Conservation (phyloP, 2,888 invertebrate genomes). For the Vandiemenella viatica region DNA sequence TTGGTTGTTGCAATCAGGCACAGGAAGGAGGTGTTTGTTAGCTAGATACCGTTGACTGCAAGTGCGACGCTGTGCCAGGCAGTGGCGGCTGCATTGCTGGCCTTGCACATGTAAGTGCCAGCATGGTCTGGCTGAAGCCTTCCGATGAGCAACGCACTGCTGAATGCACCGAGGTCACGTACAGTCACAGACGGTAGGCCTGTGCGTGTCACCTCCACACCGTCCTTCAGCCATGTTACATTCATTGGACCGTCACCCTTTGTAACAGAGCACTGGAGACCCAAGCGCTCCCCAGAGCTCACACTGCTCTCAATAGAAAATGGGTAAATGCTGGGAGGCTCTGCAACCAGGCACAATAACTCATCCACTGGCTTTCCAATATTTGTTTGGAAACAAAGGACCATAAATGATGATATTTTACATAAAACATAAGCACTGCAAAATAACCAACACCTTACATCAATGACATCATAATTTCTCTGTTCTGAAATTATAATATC, state of each 20-base stretch:
- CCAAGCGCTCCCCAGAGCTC: conserved; percentile 22
- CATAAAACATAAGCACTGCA: too few species aligned
- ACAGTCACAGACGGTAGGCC: conserved; percentile 23
- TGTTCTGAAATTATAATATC: too few species aligned
- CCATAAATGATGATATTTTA: too few species aligned
- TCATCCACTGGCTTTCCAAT: too few species aligned
- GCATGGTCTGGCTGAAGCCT: conserved; percentile 50
- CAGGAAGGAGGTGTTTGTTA: conserved; percentile 2
- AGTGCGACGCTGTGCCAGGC: conserved; percentile 20
- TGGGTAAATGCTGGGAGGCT: conserved; percentile 24
- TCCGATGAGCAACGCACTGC: conserved; percentile 52
- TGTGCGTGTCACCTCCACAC: conserved; percentile 26
- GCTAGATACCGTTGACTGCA: conserved; percentile 19
- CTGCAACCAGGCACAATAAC: conserved; percentile 18
- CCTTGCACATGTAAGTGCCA: conserved; percentile 17
- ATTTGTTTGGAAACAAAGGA: too few species aligned
- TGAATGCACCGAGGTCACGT: conserved; percentile 36
- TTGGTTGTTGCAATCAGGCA: too few species aligned
- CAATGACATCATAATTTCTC: too few species aligned
- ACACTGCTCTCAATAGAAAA: conserved; percentile 23
- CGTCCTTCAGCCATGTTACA: conserved; percentile 31
- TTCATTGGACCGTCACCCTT: conserved; percentile 29
- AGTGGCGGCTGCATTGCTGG: conserved; percentile 22
- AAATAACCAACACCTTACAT: too few species aligned
- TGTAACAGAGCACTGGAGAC: conserved; percentile 23